These are phyloP conservation scores for Camarhynchus parvulus DNA, from an alignment of 2,113 vertebrate genomes.

Conservation along the genomic window DNA sequence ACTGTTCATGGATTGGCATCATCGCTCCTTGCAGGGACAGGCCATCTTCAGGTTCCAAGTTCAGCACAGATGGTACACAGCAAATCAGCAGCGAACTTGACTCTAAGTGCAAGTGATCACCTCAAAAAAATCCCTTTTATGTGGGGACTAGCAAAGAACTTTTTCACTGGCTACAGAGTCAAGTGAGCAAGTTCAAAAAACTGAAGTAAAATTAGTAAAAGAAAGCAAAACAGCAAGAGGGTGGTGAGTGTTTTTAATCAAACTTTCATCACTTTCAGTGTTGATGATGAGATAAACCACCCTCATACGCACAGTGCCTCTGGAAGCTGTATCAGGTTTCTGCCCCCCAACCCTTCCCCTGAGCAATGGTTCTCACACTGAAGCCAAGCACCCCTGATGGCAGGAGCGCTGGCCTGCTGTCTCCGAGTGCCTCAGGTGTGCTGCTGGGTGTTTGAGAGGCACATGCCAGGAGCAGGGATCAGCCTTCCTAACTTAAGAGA, in stretches of 20 bases:
- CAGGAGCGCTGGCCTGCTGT: not conserved
- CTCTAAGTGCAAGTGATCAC: not conserved
- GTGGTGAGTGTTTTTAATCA: slow-evolving; percentile 61
- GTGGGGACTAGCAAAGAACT: not conserved
- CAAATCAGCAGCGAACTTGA: not conserved
- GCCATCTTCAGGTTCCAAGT: slow-evolving; percentile 61
- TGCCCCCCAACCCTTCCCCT: not conserved
- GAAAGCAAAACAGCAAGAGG: slow-evolving; percentile 57
- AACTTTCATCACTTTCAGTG: slow-evolving; percentile 29
- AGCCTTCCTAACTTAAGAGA: slow-evolving; percentile 10
- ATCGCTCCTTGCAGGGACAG: slow-evolving; percentile 3
- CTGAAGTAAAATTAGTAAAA: slow-evolving; percentile 30
- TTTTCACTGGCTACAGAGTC: slow-evolving; percentile 14
- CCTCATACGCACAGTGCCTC: not conserved
- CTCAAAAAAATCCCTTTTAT: slow-evolving; percentile 33
- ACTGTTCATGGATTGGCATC: not conserved
- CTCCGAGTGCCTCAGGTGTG: not conserved
- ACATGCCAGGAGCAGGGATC: not conserved
- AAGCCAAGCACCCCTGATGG: not conserved
- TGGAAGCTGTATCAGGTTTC: not conserved
- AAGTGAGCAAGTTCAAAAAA: slow-evolving; percentile 20
- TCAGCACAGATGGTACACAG: not conserved
- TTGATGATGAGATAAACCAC: slow-evolving; percentile 24
- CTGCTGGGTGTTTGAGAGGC: not conserved
- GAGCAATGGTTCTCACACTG: not conserved